A percentile compares a stretch with the other conserved stretches of the same genome.
These are phyloP conservation scores for Cuculus canorus DNA, from an alignment of 2,797 vertebrate genomes.

Conservation along the genomic window DNA sequence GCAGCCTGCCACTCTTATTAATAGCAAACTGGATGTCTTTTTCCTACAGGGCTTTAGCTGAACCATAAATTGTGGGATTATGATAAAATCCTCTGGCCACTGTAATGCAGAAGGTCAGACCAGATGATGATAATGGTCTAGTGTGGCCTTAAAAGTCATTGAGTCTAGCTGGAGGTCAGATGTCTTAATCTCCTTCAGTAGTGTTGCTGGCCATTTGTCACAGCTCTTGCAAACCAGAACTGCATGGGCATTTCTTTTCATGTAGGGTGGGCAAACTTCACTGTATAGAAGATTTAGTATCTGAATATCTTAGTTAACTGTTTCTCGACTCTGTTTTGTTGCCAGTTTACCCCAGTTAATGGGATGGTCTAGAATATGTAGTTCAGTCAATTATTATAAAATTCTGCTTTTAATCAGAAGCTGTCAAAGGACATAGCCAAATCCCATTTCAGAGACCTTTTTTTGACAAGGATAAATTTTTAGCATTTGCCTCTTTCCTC, in stretches of 20 bases:
- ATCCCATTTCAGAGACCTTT: neutral
- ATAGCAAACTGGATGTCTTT: constrained; percentile 5
- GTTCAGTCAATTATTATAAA: neutral
- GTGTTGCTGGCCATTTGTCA: neutral
- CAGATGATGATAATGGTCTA: neutral
- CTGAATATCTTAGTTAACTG: neutral
- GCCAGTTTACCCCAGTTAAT: neutral
- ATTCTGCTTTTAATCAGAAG: neutral
- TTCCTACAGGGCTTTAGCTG: neutral
- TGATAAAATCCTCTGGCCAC: constrained; percentile 1
- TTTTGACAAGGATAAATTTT: neutral
- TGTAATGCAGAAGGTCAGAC: neutral
- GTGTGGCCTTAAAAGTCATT: neutral
- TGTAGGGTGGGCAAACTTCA: neutral
- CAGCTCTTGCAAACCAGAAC: neutral
- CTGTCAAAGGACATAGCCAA: neutral
- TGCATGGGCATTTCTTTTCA: neutral
- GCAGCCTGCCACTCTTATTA: neutral
- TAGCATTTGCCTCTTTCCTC: neutral
- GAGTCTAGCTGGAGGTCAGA: neutral
- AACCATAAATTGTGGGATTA: constrained; percentile 19
- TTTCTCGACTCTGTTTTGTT: neutral
- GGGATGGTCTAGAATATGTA: neutral
- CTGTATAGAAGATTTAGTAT: neutral
- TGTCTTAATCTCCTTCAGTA: neutral